Conservation (phyloP, 2,113 vertebrate genomes). For the Syngnathus scovelli region DNA sequence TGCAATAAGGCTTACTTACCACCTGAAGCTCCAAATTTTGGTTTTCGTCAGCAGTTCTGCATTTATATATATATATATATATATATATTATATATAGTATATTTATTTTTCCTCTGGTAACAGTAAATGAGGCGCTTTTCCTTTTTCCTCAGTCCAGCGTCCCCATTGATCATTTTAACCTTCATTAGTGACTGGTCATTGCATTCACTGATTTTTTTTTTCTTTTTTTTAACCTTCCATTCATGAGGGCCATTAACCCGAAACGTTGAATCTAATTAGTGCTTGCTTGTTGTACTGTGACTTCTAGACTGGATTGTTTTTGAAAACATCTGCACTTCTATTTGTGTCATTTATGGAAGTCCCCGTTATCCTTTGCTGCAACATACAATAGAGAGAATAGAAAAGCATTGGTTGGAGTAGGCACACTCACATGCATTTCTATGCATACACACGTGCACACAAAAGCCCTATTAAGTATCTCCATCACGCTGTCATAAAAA, state of each 20-base stretch:
- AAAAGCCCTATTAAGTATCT: constrained; percentile 27
- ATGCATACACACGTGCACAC: constrained; percentile 13
- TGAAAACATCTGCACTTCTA: constrained; percentile 13
- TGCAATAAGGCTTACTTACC: constrained; percentile 24
- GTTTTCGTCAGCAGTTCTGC: constrained; percentile 1
- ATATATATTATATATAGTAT: no score
- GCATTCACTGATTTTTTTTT: constrained; percentile 62
- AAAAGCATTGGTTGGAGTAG: not conserved
- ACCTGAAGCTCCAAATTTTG: constrained; percentile 16
- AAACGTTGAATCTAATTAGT: constrained; percentile 56
- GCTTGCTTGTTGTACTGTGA: constrained; percentile 36
- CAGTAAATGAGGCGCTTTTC: not conserved
- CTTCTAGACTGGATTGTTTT: constrained; percentile 26
- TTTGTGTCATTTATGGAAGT: constrained; percentile 21
- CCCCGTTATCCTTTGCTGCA: not conserved
- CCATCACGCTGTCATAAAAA: constrained; percentile 38
- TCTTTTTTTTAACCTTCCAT: constrained; percentile 18
- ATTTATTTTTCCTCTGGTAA: not conserved
- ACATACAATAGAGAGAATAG: constrained; percentile 10
- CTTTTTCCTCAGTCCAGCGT: constrained; percentile 21
- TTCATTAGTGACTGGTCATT: constrained; percentile 74
- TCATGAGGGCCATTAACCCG: constrained; percentile 57
- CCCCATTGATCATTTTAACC: constrained; percentile 60
- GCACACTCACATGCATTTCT: constrained; percentile 7
- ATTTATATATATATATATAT: no score